Base-by-base conservation (phyloP, 2,797 vertebrate species). In the Danio jaintianensis region DNA sequence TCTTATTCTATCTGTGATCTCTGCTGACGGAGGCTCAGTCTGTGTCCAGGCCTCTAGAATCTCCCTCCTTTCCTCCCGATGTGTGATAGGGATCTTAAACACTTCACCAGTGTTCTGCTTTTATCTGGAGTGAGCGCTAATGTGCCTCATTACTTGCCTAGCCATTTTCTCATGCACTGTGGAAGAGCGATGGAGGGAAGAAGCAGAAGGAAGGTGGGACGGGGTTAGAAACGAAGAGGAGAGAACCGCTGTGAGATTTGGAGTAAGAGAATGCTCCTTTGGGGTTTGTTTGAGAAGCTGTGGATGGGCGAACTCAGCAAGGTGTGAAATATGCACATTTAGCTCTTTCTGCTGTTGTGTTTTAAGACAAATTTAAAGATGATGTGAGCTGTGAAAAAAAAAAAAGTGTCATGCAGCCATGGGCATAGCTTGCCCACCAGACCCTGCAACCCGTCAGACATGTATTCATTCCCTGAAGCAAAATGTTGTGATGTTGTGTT, bases 121-220 rank as follows among this genome's bases (percentile, higher is more conserved):
- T 89, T 87, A 90, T 90, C 88, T 84, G 76, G 84, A 81, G 82
- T 45, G 43, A 11, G 78, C 36, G 29, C 70, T 90, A 87, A 89
- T 88, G 84, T 87, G 86, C 73, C 88, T 89, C 87, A 90, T 92
- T 88, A 90, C 85, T 85, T 85, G 83, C 48, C 15, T 50, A 70
- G 55, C 80, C 77, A 76, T 73, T 85, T 82, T 73, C 75, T 82
- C 73, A 84, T 82, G 75, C 48, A 16, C 56, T 15, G 63, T 63
- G 61, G 73, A 73, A 75, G 75, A 85, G 67, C 62, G 70, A 86
- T 70, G 43, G 81, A 69, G 42, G 53, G 42, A 81, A 63, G 63
- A 80, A 81, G 77, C 81, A 70, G 13, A 82, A 55, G 40, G 20
- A 74, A 81, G 71, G 50, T 29, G 29, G 29, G 29, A 29, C 29